Evolutionary conservation across 2,113 vertebrate species (phyloP), one percentile per base, ranked within the genome.

Genomic region (Pantherophis guttatus): DNA sequence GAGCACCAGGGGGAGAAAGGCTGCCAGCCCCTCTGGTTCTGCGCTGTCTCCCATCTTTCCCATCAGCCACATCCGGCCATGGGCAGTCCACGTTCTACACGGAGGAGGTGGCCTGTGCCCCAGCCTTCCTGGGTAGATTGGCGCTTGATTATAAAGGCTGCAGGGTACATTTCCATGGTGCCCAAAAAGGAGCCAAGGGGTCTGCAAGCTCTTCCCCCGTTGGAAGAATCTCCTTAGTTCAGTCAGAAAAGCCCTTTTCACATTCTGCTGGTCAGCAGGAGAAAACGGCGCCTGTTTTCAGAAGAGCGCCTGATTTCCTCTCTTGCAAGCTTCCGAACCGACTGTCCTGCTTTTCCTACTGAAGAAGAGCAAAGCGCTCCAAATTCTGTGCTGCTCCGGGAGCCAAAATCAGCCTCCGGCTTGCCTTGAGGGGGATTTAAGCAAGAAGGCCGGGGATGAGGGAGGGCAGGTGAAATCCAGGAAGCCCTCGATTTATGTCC

Each of bases 81-180:
- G 65, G 29, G 29, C 10, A 7, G 29, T 8, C 65, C 12, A 15
- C 11, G 1, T n/a, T 13, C 62, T 70, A 12, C 29, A 33, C 2
- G 12, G n/a, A 17, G 65, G 65, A 75, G 65, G n/a, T 11, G 65
- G 65, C 29, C 65, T n/a, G 26, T 33, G 65, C 29, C 65, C 29
- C 5, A 4, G 29, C 29, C 65, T 70, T 70, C 65, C 65, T n/a
- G 29, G 12, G 29, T 33, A n/a, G 29, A 70, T 15, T 70, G 65
- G 65, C 12, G 1, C 29, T 70, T n/a, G 62, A 70, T 70, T 13
- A n/a, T n/a, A 3, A 50, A 12, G 19, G 39, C 85, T 86, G 81
- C 39, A 21, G n/a, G 3, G 81, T 48, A 10, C 24, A 19, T 91
- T 93, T 54, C 91, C 93, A 96, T 96, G 96, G 96, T 96, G 48